Conservation (phyloP, 2,888 invertebrate genomes). For the Eristalis arbustorum region DNA sequence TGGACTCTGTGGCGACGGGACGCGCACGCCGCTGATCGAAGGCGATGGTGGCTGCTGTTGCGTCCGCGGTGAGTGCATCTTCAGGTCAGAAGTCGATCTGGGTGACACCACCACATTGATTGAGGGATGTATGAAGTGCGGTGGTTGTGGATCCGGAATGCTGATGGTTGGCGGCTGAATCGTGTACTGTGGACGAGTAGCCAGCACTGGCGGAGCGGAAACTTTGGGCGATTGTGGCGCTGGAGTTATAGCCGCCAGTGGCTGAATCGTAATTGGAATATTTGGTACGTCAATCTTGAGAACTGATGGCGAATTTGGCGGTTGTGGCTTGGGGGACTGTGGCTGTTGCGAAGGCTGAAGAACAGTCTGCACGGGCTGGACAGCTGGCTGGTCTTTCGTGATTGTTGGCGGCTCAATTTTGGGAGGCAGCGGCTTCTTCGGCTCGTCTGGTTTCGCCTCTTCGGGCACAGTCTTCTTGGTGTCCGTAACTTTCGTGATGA, state of each 20-base stretch:
- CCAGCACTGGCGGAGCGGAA: slow-evolving; percentile 19
- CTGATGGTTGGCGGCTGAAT: slow-evolving; percentile 86
- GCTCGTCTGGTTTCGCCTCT: slow-evolving; percentile 73
- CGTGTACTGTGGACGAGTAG: slow-evolving; percentile 78
- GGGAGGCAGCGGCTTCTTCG: slow-evolving; percentile 75
- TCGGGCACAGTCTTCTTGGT: slow-evolving; percentile 14
- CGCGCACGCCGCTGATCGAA: slow-evolving; percentile 74
- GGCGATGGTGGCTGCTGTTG: slow-evolving; percentile 72
- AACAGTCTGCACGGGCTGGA: slow-evolving; percentile 77
- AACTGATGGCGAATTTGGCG: not conserved
- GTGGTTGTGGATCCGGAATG: slow-evolving; percentile 81
- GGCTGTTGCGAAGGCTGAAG: slow-evolving; percentile 72
- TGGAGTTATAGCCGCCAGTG: slow-evolving; percentile 22
- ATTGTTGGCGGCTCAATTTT: slow-evolving; percentile 79
- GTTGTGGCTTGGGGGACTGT: not conserved
- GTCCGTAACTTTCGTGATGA: slow-evolving; percentile 75
- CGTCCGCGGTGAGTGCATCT: slow-evolving; percentile 71
- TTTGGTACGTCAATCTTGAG: slow-evolving; percentile 21
- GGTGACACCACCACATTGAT: slow-evolving; percentile 77
- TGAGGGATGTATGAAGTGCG: slow-evolving; percentile 77
- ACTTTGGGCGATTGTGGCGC: slow-evolving; percentile 77
- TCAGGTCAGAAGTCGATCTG: slow-evolving; percentile 79
- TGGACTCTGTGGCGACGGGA: slow-evolving; percentile 79
- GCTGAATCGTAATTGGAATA: slow-evolving; percentile 32
- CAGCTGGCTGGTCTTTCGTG: slow-evolving; percentile 76